A percentile compares a stretch with the other conserved stretches of the same genome.
Conservation (phyloP, 2,113 vertebrate genomes). For the Daphoenositta chrysoptera region DNA sequence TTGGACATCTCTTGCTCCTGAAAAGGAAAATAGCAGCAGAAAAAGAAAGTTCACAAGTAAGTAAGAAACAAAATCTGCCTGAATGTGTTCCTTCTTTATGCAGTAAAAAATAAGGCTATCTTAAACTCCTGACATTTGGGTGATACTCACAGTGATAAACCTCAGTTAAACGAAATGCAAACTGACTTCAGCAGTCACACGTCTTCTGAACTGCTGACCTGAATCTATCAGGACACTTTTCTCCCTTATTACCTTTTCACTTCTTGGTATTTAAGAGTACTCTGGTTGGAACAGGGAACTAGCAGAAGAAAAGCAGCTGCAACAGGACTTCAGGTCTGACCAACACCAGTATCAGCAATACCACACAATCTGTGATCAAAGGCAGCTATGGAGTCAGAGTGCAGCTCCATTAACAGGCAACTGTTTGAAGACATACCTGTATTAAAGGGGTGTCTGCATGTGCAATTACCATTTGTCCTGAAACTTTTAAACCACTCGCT, state of each 20-base stretch:
- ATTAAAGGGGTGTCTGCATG: neutral
- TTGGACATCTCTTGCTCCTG: neutral
- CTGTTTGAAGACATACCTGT: neutral
- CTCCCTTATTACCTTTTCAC: neutral
- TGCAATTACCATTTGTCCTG: neutral
- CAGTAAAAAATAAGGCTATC: neutral
- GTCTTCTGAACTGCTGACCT: neutral
- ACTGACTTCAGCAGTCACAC: neutral
- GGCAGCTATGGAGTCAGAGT: fast-evolving
- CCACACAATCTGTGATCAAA: neutral
- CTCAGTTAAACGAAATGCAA: neutral
- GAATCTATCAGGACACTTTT: neutral
- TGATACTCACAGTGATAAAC: neutral
- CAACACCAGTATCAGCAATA: neutral
- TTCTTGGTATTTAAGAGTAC: neutral
- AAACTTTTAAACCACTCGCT: neutral
- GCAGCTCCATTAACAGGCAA: neutral
- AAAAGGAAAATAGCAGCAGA: neutral
- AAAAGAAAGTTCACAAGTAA: neutral
- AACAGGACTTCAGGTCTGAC: neutral
- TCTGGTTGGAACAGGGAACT: neutral
- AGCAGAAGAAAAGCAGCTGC: neutral
- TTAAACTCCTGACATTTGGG: neutral
- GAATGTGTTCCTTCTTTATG: neutral
- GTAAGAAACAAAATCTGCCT: neutral